Evolutionary conservation across 2,113 vertebrate genomes (phyloP).

Genomic region (Passer domesticus): DNA sequence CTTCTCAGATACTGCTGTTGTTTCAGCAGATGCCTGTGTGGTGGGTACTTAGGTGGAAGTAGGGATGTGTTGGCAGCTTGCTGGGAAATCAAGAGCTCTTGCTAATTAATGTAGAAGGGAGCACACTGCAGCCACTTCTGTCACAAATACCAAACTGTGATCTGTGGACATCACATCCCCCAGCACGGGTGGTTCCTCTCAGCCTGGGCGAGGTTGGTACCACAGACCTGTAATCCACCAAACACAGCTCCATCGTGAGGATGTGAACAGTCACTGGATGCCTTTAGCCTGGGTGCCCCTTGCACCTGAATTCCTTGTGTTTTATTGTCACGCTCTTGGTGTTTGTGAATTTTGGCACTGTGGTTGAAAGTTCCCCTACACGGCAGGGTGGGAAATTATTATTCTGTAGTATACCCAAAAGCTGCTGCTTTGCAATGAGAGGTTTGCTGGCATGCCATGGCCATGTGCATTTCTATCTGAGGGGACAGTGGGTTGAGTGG

Average conservation of each 20-base stretch:
- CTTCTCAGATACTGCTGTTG: background rate
- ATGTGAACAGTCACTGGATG: slow-evolving; percentile 24
- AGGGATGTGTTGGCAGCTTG: background rate
- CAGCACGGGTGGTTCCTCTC: background rate
- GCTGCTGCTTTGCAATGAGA: background rate
- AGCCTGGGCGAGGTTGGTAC: background rate
- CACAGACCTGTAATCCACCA: background rate
- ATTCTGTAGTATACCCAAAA: background rate
- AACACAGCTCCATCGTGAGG: background rate
- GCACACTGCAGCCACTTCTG: background rate
- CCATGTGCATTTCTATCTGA: background rate
- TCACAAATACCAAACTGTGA: background rate
- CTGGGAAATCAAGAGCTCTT: background rate
- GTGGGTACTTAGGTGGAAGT: background rate
- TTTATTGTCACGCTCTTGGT: background rate
- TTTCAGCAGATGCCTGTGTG: background rate
- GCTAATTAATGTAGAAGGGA: background rate
- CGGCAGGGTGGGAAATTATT: background rate
- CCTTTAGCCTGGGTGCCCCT: slow-evolving; percentile 32
- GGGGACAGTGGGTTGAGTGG: background rate
- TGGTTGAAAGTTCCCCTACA: background rate
- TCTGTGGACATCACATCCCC: background rate
- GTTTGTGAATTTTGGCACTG: slow-evolving; percentile 21
- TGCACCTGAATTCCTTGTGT: slow-evolving; percentile 16
- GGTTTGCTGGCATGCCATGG: background rate